Percentiles rank a stretch among this genome's conserved stretches.
These are phyloP conservation scores for Tor tambroides DNA, from an alignment of 2,113 vertebrate genomes.

Conservation along the genomic window DNA sequence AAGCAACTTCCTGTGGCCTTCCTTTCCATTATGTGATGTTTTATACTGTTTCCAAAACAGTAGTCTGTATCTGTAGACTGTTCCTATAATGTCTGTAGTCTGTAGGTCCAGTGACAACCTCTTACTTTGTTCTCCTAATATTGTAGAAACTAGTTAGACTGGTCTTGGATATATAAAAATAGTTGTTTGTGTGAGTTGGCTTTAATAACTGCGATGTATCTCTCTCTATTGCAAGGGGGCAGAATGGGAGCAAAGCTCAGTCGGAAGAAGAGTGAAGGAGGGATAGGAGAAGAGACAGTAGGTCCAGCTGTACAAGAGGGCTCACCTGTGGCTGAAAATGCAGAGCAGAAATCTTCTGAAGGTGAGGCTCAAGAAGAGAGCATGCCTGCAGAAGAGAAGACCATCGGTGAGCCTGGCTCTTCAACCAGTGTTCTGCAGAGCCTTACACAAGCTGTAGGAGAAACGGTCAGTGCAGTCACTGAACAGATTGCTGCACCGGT, in stretches of 20 bases:
- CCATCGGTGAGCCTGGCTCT: neutral
- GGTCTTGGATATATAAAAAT: neutral
- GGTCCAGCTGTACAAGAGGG: constrained; percentile 47
- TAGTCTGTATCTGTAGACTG: too few relatives aligned
- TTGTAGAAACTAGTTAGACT: neutral
- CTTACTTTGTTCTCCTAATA: neutral
- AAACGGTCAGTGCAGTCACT: constrained; percentile 18
- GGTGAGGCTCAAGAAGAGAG: constrained; percentile 1
- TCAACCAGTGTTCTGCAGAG: constrained; percentile 13
- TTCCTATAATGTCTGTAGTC: neutral
- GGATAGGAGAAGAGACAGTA: constrained; percentile 32
- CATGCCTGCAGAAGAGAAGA: constrained; percentile 1
- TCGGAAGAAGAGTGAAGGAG: constrained; percentile 57
- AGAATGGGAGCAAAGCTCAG: constrained; percentile 71
- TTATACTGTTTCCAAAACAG: neutral
- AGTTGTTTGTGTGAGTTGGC: neutral
- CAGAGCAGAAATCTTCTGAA: constrained; percentile 33
- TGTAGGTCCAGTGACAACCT: too few relatives aligned
- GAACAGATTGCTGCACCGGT: constrained; percentile 43
- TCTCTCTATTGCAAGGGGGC: constrained; percentile 56
- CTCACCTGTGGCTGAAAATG: neutral
- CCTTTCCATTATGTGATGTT: neutral
- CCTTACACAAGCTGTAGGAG: constrained; percentile 39
- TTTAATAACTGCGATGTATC: neutral
- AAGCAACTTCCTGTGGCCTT: constrained; percentile 11